A percentile compares a stretch with the other conserved stretches of the same genome.
Conservation (phyloP, 2,797 vertebrate genomes). For the Rhynchotus rufescens region DNA sequence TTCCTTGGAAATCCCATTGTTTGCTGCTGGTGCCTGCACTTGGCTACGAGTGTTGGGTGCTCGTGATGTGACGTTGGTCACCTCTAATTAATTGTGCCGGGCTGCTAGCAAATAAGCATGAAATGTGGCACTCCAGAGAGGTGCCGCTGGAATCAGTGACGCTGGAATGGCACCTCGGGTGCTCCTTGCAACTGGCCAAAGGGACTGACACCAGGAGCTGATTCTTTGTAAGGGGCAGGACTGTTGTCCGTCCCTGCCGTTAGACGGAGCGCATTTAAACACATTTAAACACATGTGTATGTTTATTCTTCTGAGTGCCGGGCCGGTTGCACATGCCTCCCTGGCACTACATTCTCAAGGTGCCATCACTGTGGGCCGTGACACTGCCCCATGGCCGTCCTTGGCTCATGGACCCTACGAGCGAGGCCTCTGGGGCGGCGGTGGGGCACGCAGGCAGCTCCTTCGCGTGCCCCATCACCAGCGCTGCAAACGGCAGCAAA, state of each 20-base stretch:
- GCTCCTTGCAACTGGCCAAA: too few relatives aligned
- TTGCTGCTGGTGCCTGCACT: neutral
- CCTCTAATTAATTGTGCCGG: neutral
- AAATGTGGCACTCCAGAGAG: neutral
- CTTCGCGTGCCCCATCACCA: neutral
- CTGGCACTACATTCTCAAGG: neutral
- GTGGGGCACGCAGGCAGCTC: neutral
- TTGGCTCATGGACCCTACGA: fast-evolving
- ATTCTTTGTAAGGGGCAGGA: neutral
- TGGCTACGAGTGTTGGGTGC: neutral
- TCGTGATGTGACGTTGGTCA: neutral
- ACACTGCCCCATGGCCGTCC: fast-evolving
- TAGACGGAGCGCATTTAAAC: too few relatives aligned
- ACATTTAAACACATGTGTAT: neutral
- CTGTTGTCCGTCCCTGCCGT: neutral
- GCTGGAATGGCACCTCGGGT: too few relatives aligned
- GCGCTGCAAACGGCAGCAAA: neutral
- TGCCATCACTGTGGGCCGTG: fast-evolving
- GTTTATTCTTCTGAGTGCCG: neutral
- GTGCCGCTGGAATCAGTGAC: neutral
- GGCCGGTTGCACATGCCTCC: neutral
- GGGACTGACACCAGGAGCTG: fast-evolving
- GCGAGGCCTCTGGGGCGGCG: neutral
- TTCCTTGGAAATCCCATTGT: slow-evolving; percentile 51
- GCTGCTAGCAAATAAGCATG: neutral